phyloP scores from a whole-genome alignment of 2,888 invertebrate species.

The Drosophila testacea region DNA sequence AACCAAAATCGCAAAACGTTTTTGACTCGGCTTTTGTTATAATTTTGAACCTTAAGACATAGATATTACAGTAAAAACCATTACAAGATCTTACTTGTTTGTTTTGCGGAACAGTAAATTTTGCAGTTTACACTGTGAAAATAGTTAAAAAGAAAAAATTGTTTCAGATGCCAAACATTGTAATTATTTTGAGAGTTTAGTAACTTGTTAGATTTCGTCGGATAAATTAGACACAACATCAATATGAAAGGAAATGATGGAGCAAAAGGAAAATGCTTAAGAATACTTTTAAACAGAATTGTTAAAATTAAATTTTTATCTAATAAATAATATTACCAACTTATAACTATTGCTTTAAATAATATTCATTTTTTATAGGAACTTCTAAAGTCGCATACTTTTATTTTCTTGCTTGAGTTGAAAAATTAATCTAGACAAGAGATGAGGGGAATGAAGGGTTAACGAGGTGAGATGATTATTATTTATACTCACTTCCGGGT shows the following conservation, averaged over 20 bases:
- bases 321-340: no score
- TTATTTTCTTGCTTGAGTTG: slow-evolving; percentile 10
- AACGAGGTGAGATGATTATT: neutral
- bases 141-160: slow-evolving; percentile 43
- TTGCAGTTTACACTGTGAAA: slow-evolving; percentile 73
- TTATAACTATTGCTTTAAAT: neutral
- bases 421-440: slow-evolving; percentile 25
- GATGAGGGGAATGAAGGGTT: slow-evolving; percentile 16
- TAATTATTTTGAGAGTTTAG: slow-evolving; percentile 32
- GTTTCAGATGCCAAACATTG: slow-evolving; percentile 41
- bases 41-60: slow-evolving; percentile 1
- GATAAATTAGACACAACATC: slow-evolving; percentile 20
- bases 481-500: slow-evolving; percentile 83
- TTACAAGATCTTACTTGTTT: slow-evolving; percentile 58
- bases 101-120: slow-evolving; percentile 37
- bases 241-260: slow-evolving; percentile 10
- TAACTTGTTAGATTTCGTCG: slow-evolving; percentile 60
- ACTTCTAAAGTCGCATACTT: neutral
- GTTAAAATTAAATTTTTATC: neutral
- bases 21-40: slow-evolving; percentile 73
- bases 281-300: neutral
- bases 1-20: slow-evolving; percentile 12
- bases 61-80: slow-evolving; percentile 2
- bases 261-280: neutral
- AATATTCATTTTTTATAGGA: neutral